Conservation (phyloP, 2,888 invertebrate species). For the Willowsia nigromaculata region DNA sequence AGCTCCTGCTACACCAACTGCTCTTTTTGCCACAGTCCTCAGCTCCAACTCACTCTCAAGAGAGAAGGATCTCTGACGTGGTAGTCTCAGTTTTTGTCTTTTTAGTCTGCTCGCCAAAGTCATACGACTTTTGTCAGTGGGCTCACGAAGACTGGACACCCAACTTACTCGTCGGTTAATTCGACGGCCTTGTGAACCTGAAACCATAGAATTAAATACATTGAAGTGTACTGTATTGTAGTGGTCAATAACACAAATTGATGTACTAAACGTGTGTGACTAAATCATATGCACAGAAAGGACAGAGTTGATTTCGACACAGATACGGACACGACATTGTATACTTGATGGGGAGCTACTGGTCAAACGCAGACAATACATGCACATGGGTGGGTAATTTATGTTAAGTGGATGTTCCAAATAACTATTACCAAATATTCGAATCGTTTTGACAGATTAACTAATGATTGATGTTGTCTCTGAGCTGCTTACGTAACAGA, state of each 20-base stretch:
- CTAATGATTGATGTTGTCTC: not conserved
- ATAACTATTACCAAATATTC: not conserved
- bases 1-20: conserved; percentile 79
- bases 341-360: not conserved
- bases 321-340: not conserved
- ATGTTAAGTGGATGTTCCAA: not conserved
- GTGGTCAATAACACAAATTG: not conserved
- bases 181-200: conserved; percentile 76
- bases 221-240: not conserved
- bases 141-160: conserved; percentile 79
- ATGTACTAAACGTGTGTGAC: not conserved
- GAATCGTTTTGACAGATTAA: not conserved
- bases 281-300: not conserved
- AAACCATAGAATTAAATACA: not conserved
- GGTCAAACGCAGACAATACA: not conserved
- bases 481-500: not conserved
- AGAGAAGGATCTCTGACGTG: conserved; percentile 80
- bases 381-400: not conserved
- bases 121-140: conserved; percentile 78
- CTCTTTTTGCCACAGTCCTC: conserved; percentile 78
- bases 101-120: conserved; percentile 76
- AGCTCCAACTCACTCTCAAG: conserved; percentile 80
- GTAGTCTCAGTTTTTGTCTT: conserved; percentile 78
- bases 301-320: too few species aligned
- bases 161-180: conserved; percentile 79